Conservation (phyloP, 1,140 invertebrate genomes). For the Drosophila murphyi region DNA sequence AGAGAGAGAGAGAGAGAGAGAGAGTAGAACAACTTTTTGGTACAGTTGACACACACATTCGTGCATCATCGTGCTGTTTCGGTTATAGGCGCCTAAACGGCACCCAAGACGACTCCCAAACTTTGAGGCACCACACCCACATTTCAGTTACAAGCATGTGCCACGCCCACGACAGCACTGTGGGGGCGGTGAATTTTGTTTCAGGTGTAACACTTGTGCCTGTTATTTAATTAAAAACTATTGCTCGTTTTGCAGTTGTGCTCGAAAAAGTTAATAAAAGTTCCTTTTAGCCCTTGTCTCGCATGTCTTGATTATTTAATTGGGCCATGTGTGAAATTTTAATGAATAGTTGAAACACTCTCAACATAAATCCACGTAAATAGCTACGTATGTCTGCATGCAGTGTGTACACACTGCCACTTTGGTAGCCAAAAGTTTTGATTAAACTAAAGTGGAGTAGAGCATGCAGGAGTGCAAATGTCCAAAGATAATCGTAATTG, state of each 20-base stretch:
- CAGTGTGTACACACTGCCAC: neutral
- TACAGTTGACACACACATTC: slow-evolving; percentile 52
- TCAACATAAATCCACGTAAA: slow-evolving; percentile 15
- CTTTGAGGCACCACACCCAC: slow-evolving; percentile 47
- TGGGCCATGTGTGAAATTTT: slow-evolving; percentile 74
- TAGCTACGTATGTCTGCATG: neutral
- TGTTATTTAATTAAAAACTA: slow-evolving; percentile 79
- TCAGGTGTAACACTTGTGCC: slow-evolving; percentile 36
- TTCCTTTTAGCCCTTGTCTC: slow-evolving; percentile 16
- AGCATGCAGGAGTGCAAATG: slow-evolving; percentile 5
- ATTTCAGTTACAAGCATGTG: slow-evolving; percentile 31
- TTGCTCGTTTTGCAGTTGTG: slow-evolving; percentile 27
- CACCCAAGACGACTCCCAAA: slow-evolving; percentile 56
- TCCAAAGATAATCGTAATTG: slow-evolving; percentile 45
- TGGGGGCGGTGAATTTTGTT: slow-evolving; percentile 13
- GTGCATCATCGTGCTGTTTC: slow-evolving; percentile 8
- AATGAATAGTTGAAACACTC: slow-evolving; percentile 58
- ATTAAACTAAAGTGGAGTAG: slow-evolving; percentile 60
- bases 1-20: neutral
- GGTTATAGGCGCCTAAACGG: slow-evolving; percentile 63
- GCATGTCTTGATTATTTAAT: slow-evolving; percentile 76
- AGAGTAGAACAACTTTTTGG: slow-evolving; percentile 2
- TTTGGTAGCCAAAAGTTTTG: slow-evolving; percentile 57
- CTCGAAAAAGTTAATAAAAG: slow-evolving; percentile 39
- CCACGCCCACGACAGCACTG: slow-evolving; percentile 42